These are phyloP conservation scores for Narcine bancroftii DNA, from an alignment of 2,113 vertebrate genomes.

Conservation along the genomic window DNA sequence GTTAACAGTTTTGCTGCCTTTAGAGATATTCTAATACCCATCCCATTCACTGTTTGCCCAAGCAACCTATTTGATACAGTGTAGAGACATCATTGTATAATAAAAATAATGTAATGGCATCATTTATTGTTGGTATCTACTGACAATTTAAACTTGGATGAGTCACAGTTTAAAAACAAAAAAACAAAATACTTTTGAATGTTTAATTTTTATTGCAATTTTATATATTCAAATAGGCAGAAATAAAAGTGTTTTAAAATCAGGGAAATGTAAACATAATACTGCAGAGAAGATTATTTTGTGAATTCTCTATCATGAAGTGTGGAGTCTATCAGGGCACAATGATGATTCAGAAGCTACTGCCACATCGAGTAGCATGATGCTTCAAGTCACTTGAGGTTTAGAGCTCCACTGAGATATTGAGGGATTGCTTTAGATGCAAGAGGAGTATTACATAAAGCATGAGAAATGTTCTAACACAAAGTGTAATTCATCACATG, in stretches of 20 bases:
- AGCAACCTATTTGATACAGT: background rate
- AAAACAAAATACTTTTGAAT: background rate
- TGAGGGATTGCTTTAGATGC: background rate
- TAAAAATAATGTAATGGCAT: background rate
- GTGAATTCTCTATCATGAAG: background rate
- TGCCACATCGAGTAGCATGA: background rate
- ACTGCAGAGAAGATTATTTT: background rate
- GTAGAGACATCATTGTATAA: background rate
- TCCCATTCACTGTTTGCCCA: background rate
- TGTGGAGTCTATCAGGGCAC: background rate
- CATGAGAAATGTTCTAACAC: background rate
- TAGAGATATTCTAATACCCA: background rate
- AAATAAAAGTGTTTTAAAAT: background rate
- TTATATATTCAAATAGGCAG: background rate
- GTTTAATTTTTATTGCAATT: background rate
- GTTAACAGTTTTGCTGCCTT: background rate
- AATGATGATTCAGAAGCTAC: background rate
- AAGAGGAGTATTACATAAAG: background rate
- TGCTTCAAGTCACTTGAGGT: background rate
- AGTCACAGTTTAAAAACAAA: background rate
- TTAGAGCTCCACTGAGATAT: background rate
- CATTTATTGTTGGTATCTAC: background rate
- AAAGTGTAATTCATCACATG: background rate
- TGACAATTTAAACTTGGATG: background rate
- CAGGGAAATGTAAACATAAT: background rate